phyloP scores from a whole-genome alignment of 2,113 vertebrate species.

The Oncorhynchus masou region DNA sequence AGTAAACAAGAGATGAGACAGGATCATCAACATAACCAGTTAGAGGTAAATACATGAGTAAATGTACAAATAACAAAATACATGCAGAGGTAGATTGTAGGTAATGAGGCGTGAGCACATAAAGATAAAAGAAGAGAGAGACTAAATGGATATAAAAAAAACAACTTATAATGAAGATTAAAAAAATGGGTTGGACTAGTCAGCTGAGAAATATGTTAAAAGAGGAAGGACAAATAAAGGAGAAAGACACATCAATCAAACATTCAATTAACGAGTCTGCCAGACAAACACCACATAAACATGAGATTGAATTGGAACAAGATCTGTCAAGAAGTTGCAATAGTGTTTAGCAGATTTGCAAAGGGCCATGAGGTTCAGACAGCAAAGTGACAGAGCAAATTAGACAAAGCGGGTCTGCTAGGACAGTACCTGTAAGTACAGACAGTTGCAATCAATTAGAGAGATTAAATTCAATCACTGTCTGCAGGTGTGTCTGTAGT shows the following conservation, averaged over 20 bases:
- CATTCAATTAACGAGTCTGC: conserved; percentile 22
- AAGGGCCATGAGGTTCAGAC: conserved; percentile 28
- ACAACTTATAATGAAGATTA: no score
- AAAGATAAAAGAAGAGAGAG: no score
- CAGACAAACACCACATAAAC: conserved; percentile 17
- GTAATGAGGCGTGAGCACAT: no score
- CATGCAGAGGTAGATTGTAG: no score
- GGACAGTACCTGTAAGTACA: conserved; percentile 11
- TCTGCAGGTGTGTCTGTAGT: no score
- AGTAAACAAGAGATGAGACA: background rate
- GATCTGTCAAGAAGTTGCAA: conserved; percentile 17
- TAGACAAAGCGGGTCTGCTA: conserved; percentile 37
- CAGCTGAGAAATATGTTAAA: background rate
- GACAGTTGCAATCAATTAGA: background rate
- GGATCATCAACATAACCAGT: background rate
- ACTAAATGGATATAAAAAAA: no score
- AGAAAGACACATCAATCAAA: conserved; percentile 20
- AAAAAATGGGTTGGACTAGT: background rate
- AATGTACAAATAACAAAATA: conserved; percentile 1
- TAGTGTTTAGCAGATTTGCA: conserved; percentile 13
- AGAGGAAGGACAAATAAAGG: no score
- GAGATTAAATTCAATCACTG: background rate
- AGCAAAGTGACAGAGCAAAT: conserved; percentile 27
- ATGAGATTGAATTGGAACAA: conserved; percentile 17
- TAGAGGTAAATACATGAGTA: no score